Evolutionary conservation across 2,113 vertebrate species (phyloP).

Genomic region (Mohoua ochrocephala): DNA sequence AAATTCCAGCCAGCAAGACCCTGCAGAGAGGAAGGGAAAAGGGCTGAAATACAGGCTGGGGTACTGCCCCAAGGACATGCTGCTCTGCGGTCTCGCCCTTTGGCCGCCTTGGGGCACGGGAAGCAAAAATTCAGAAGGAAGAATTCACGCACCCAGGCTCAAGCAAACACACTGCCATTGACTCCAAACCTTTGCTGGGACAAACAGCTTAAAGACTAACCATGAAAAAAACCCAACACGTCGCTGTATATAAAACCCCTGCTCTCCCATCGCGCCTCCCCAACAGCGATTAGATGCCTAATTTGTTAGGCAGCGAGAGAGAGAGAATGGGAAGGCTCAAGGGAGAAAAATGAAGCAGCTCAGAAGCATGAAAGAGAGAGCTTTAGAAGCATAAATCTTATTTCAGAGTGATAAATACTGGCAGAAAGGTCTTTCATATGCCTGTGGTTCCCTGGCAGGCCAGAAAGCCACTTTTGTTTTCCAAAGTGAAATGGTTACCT

Average conservation of each 20-base stretch:
- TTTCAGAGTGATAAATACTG: constrained; percentile 21
- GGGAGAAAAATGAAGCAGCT: constrained; percentile 44
- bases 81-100: neutral
- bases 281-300: constrained; percentile 50
- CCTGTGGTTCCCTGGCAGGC: constrained; percentile 19
- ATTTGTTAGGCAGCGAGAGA: constrained; percentile 53
- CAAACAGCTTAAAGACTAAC: neutral
- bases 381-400: constrained; percentile 50
- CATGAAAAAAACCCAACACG: neutral
- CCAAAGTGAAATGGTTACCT: constrained; percentile 15
- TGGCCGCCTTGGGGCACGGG: accelerated
- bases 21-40: neutral
- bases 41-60: neutral
- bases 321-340: constrained; percentile 34
- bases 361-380: constrained; percentile 22
- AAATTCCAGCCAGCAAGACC: neutral
- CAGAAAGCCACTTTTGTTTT: constrained; percentile 52
- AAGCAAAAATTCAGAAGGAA: neutral
- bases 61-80: neutral
- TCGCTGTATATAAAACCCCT: neutral
- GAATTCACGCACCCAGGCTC: neutral
- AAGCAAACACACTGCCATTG: neutral
- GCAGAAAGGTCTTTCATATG: constrained; percentile 23
- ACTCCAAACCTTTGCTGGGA: neutral
- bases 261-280: neutral